Evolutionary conservation across 2,888 invertebrate genomes (phyloP).

Genomic region (Embidobia sp.): DNA sequence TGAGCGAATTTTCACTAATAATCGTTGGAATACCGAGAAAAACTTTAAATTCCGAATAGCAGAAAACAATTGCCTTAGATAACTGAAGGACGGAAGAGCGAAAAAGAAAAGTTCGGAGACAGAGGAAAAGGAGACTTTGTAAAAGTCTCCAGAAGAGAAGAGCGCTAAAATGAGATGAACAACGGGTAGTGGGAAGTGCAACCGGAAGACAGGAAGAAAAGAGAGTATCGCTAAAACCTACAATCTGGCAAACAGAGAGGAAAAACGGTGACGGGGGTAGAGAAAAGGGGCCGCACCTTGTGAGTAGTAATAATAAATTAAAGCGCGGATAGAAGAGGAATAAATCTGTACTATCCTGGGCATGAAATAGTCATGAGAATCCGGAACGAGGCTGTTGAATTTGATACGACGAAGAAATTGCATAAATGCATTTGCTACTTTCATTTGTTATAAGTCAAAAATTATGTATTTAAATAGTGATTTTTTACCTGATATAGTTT

Average conservation of each 20-base stretch:
- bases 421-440: constrained; percentile 26
- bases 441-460: constrained; percentile 18
- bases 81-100: neutral
- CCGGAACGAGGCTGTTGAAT: constrained; percentile 9
- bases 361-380: constrained; percentile 52
- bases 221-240: constrained; percentile 36
- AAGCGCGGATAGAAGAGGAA: constrained; percentile 39
- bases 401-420: constrained; percentile 24
- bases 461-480: no score
- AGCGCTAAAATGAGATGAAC: constrained; percentile 53
- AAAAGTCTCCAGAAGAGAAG: constrained; percentile 34
- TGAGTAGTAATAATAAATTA: constrained; percentile 54
- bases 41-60: constrained; percentile 59
- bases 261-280: neutral
- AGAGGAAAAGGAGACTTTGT: constrained; percentile 11
- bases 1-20: constrained; percentile 69
- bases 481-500: no score
- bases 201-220: constrained; percentile 44
- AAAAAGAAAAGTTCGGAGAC: neutral
- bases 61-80: constrained; percentile 67
- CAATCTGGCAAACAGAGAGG: constrained; percentile 23
- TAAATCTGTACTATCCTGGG: constrained; percentile 42
- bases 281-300: neutral
- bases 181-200: constrained; percentile 41
- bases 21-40: constrained; percentile 16